Percentiles rank a stretch among this genome's conserved stretches.
These are phyloP conservation scores for Prinia subflava DNA, from an alignment of 2,113 vertebrate species.

Conservation along the genomic window DNA sequence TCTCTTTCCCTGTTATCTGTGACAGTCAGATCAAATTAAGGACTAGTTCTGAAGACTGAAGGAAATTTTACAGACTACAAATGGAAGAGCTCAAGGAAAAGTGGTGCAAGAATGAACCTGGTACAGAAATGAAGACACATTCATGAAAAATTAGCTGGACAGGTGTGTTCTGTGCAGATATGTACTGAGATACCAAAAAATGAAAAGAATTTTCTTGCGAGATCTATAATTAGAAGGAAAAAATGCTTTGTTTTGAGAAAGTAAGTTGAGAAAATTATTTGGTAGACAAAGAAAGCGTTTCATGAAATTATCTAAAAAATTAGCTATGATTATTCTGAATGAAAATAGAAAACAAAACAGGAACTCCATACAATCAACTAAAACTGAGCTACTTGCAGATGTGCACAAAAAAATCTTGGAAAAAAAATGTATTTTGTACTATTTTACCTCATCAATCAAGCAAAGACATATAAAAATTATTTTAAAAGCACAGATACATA, in stretches of 20 bases:
- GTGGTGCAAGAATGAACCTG: not conserved
- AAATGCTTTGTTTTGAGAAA: rapidly evolving
- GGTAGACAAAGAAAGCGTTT: not conserved
- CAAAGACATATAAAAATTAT: not conserved
- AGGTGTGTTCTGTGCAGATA: not conserved
- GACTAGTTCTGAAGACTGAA: not conserved
- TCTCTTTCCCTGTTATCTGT: not conserved
- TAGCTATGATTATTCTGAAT: not conserved
- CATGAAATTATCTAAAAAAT: not conserved
- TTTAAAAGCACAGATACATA: not conserved
- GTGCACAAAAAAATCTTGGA: not conserved
- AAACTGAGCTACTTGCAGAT: not conserved
- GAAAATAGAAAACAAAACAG: not conserved
- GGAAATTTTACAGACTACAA: not conserved
- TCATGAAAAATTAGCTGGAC: not conserved
- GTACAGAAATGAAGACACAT: not conserved
- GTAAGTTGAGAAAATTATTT: not conserved
- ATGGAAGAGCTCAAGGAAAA: not conserved
- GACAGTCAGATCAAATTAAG: not conserved
- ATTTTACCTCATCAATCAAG: not conserved
- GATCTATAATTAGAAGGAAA: not conserved
- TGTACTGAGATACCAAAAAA: not conserved
- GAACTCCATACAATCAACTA: not conserved
- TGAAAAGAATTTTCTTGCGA: rapidly evolving
- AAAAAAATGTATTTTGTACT: not conserved